A percentile compares a stretch with the other conserved stretches of the same genome.
Evolutionary conservation across 1,140 invertebrate species (phyloP).

Genomic region (Laupala kohalensis): DNA sequence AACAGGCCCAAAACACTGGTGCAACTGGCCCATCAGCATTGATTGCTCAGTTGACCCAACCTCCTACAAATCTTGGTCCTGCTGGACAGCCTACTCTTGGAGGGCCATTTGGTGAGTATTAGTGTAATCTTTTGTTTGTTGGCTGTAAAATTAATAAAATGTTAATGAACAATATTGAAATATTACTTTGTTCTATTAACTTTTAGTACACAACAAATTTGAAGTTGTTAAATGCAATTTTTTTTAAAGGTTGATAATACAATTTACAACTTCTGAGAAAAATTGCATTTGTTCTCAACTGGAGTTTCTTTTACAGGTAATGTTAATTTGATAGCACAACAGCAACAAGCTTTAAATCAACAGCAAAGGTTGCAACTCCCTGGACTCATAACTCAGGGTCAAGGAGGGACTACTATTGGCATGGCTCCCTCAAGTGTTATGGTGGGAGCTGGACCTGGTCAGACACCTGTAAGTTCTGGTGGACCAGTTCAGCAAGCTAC

Average conservation of each 20-base stretch:
- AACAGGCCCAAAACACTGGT: slow-evolving; percentile 28
- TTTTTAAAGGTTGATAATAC: not conserved
- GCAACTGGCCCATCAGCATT: slow-evolving; percentile 27
- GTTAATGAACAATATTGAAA: not conserved
- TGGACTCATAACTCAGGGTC: not conserved
- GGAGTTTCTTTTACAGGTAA: not conserved
- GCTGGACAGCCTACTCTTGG: not conserved
- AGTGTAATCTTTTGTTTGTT: not conserved
- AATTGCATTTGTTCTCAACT: not conserved
- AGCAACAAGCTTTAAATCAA: not conserved
- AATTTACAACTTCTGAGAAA: not conserved
- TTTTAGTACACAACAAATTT: no score
- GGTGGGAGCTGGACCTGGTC: not conserved
- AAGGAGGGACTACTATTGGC: not conserved
- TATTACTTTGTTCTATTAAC: not conserved
- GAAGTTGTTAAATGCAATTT: no score
- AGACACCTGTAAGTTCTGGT: not conserved
- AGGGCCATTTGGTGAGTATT: not conserved
- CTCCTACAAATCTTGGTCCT: slow-evolving; percentile 30
- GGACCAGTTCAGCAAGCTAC: not conserved
- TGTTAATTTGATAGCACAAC: not conserved
- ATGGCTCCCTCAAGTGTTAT: not conserved
- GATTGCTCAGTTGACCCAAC: slow-evolving; percentile 54
- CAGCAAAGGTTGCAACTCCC: not conserved
- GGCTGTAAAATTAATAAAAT: not conserved